Evolutionary conservation across 2,888 invertebrate species (phyloP), one percentile per base, ranked within the genome.

Genomic region (Linnaemya vulpina): DNA sequence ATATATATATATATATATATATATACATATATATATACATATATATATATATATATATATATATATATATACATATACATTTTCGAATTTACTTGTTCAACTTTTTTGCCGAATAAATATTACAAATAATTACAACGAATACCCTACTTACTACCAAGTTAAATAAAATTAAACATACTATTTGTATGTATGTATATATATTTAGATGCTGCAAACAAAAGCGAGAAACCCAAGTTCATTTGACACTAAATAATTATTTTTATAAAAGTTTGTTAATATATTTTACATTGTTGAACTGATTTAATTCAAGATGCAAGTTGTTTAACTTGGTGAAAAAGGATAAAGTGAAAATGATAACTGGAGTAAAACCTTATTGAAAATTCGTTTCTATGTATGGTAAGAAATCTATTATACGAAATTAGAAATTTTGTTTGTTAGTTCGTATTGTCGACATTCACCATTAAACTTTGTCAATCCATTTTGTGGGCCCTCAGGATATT

Each of bases 171-270:
- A n/a, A 15, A 30, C 2, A 3, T 30, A 30, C 5, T 30, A 30
- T 30, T 3, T 30, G 30, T 30, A 13, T 53, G 10, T 68, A 35
- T 7, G 4, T 38, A 60, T 13, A 51, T 51, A 22, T n/a, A 22
- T 22, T 55, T 53, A 15, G 40, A 30, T 3, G 30, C 5, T 30
- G 30, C 25, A 55, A 55, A 53, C 30, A 43, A 25, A 60, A 38
- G 22, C 15, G 51, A 67, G 51, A 35, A 40, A 43, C 60, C 46
- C 71, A 80, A 79, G 65, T 80, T 76, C 53, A 67, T 46, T 80
- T 84, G 84, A 80, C 84, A 84, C 70, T 84, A 80, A 71, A 80
- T 84, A 84, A 71, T 68, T 73, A 63, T 79, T 74, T 58, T 75
- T 22, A 13, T 70, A 63, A 74, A 83, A 55, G 53, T 74, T 84